Evolutionary conservation across 2,888 invertebrate species (phyloP).

Genomic region (Idaea biselata): DNA sequence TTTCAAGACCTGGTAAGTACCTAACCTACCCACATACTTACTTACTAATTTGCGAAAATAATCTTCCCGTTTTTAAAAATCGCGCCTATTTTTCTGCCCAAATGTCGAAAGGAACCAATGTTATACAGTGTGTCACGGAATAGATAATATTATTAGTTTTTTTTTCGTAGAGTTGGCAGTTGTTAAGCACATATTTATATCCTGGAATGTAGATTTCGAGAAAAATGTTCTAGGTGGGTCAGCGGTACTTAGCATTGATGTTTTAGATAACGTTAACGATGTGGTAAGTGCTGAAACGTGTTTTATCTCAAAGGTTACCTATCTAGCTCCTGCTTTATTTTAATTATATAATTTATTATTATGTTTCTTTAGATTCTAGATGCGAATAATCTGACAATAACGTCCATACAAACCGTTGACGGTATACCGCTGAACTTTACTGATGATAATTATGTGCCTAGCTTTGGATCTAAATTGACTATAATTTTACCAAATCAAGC

Average conservation of each 20-base stretch:
- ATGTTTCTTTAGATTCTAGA: conserved; percentile 85
- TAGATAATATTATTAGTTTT: neutral
- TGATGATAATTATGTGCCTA: conserved; percentile 81
- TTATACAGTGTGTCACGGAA: neutral
- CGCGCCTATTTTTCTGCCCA: too few relatives aligned
- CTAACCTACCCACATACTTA: conserved; percentile 6
- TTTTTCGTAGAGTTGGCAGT: conserved; percentile 81
- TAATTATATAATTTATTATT: neutral
- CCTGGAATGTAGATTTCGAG: conserved; percentile 86
- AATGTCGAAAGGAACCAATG: neutral
- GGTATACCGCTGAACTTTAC: conserved; percentile 80
- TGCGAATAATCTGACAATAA: conserved; percentile 84
- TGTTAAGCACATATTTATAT: conserved; percentile 83
- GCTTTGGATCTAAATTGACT: conserved; percentile 89
- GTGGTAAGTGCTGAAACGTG: conserved; percentile 46
- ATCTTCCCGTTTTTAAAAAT: too few relatives aligned
- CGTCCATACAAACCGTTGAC: conserved; percentile 79
- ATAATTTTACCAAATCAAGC: conserved; percentile 81
- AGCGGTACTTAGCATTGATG: conserved; percentile 82
- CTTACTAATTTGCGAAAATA: too few relatives aligned
- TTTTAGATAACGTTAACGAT: conserved; percentile 79
- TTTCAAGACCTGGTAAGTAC: conserved; percentile 86
- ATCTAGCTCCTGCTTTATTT: too few relatives aligned
- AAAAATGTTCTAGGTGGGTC: conserved; percentile 84
- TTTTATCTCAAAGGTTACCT: neutral